Evolutionary conservation across 2,888 invertebrate species (phyloP).

Genomic region (Orthosia gothica): DNA sequence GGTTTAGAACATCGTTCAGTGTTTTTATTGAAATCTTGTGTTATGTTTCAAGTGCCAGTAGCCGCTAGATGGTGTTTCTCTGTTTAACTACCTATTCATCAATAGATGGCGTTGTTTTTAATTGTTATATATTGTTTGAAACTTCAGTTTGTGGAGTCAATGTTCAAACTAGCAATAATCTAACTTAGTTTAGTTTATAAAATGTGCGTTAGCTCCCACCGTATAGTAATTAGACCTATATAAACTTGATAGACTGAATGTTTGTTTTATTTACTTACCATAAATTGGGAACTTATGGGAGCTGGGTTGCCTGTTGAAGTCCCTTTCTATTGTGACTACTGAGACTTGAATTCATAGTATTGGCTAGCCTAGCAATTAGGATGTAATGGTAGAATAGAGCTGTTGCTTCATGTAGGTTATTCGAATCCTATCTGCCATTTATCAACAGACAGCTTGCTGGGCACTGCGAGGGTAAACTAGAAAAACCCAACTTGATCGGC

Average conservation of each 20-base stretch:
- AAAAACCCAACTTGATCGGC: too few relatives aligned
- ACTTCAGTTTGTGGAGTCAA: conserved; percentile 19
- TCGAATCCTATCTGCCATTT: too few relatives aligned
- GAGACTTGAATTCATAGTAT: neutral
- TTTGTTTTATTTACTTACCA: conserved; percentile 38
- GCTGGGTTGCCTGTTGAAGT: too few relatives aligned
- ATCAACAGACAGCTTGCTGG: too few relatives aligned
- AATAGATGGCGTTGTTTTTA: conserved; percentile 37
- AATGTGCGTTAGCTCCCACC: conserved; percentile 43
- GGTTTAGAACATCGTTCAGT: conserved; percentile 41
- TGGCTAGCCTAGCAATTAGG: neutral
- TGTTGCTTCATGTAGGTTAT: neutral
- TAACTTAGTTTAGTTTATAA: conserved; percentile 27
- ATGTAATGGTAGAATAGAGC: neutral
- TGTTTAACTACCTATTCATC: neutral
- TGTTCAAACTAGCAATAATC: conserved; percentile 57
- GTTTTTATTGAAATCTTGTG: conserved; percentile 13
- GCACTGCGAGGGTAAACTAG: too few relatives aligned
- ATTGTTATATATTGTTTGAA: conserved; percentile 14
- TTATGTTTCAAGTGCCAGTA: conserved; percentile 1
- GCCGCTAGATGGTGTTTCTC: conserved; percentile 10
- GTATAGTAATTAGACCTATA: conserved; percentile 48
- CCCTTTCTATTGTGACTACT: too few relatives aligned
- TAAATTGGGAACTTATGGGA: too few relatives aligned
- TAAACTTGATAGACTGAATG: conserved; percentile 67